A percentile compares a stretch with the other conserved stretches of the same genome.
These are phyloP conservation scores for Ahaetulla prasina DNA, from an alignment of 2,113 vertebrate species.

Conservation along the genomic window DNA sequence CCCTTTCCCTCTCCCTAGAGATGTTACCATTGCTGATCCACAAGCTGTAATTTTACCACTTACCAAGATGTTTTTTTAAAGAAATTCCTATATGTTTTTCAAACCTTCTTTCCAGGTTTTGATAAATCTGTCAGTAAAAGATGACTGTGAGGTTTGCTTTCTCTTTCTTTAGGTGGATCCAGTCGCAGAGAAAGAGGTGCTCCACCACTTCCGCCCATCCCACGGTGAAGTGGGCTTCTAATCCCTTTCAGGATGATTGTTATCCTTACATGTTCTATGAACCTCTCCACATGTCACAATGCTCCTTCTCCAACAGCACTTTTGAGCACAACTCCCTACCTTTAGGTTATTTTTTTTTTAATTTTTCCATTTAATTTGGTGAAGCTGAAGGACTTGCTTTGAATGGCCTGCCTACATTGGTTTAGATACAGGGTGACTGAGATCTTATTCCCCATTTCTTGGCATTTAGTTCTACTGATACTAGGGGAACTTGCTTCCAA, in stretches of 20 bases:
- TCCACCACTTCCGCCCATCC: constrained; percentile 87
- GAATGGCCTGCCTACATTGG: constrained; percentile 36
- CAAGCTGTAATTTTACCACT: neutral
- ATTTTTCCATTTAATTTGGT: neutral
- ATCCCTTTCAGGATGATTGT: constrained; percentile 26
- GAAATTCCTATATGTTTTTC: neutral
- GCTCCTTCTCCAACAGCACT: constrained; percentile 27
- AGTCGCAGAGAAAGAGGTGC: constrained; percentile 89
- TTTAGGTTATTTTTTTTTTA: neutral
- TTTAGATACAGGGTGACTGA: constrained; percentile 54
- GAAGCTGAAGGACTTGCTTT: constrained; percentile 29
- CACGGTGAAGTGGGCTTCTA: constrained; percentile 81
- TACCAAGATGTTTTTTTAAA: neutral
- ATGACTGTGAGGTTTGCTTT: constrained; percentile 41
- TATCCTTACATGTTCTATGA: constrained; percentile 29
- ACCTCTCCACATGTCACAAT: constrained; percentile 55
- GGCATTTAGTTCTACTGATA: neutral
- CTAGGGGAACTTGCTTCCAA: neutral
- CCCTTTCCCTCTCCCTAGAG: neutral
- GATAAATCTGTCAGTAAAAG: neutral
- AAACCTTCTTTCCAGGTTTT: neutral
- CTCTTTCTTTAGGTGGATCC: constrained; percentile 74
- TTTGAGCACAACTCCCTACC: constrained; percentile 41
- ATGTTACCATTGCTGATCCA: neutral
- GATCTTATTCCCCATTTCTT: constrained; percentile 32